Evolutionary conservation across 1,140 invertebrate species (phyloP).

Genomic region (Drosophila kohkoa): DNA sequence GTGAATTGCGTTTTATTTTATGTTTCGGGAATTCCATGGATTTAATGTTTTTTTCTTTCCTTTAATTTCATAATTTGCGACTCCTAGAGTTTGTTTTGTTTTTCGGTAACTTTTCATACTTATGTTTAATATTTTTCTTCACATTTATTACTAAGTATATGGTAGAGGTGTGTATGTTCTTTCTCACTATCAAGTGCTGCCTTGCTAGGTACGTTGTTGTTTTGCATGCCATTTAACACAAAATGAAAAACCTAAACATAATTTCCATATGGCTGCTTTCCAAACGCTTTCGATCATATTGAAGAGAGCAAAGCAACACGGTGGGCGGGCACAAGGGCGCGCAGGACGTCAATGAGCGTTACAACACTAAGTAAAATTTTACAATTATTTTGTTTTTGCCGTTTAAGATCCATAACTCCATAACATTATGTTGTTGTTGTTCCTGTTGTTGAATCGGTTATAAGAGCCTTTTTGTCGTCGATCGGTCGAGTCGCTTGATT

Average conservation of each 20-base stretch:
- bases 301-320: constrained; percentile 57
- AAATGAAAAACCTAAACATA: constrained; percentile 52
- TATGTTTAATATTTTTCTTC: constrained; percentile 73
- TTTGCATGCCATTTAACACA: constrained; percentile 55
- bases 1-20: constrained; percentile 57
- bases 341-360: constrained; percentile 79
- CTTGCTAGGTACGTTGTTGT: constrained; percentile 25
- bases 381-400: constrained; percentile 73
- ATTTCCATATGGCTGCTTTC: constrained; percentile 30
- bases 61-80: constrained; percentile 58
- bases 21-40: constrained; percentile 74
- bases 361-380: constrained; percentile 81
- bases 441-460: constrained; percentile 26
- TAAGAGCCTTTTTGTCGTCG: constrained; percentile 73
- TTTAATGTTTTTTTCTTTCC: constrained; percentile 51
- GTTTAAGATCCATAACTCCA: constrained; percentile 73
- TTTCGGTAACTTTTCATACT: constrained; percentile 69
- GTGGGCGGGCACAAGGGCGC: constrained; percentile 59
- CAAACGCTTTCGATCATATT: constrained; percentile 42
- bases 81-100: constrained; percentile 48
- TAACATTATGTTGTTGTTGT: constrained; percentile 50
- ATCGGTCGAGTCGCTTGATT: constrained; percentile 65
- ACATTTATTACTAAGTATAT: constrained; percentile 79
- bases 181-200: constrained; percentile 51
- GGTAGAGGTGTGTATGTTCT: constrained; percentile 63